A percentile compares a stretch with the other conserved stretches of the same genome.
phyloP scores from a whole-genome alignment of 2,797 vertebrate genomes.

The Urocyon cinereoargenteus region DNA sequence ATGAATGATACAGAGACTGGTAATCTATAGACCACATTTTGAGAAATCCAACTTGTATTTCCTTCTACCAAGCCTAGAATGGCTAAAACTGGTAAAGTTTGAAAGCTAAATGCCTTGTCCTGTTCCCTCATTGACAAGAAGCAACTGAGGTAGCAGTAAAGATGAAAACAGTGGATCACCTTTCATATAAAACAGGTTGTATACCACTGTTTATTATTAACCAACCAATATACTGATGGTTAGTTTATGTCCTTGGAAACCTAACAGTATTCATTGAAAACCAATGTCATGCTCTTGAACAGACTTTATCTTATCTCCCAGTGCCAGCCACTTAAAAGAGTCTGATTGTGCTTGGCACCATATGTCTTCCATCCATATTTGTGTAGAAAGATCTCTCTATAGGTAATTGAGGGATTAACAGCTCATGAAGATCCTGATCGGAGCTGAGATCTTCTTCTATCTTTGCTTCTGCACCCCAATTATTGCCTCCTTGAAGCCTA shows the following conservation, averaged over 20 bases:
- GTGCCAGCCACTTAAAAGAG: neutral
- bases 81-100: neutral
- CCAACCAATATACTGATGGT: neutral
- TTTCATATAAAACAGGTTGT: slow-evolving; percentile 20
- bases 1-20: neutral
- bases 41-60: neutral
- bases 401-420: neutral
- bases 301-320: slow-evolving; percentile 32
- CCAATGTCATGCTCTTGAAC: neutral
- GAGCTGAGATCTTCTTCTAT: neutral
- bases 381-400: neutral
- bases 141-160: neutral
- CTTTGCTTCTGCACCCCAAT: neutral
- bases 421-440: slow-evolving; percentile 2
- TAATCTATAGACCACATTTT: slow-evolving; percentile 17
- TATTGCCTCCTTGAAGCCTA: neutral
- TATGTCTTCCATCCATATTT: neutral
- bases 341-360: neutral
- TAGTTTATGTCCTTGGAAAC: slow-evolving; percentile 47
- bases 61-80: neutral
- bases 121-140: neutral
- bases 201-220: neutral
- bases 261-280: slow-evolving; percentile 28
- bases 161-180: neutral
- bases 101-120: neutral